Percentiles rank a stretch among this genome's conserved stretches.
Conservation (phyloP, 2,888 invertebrate species). For the Eurytoma adleriae region DNA sequence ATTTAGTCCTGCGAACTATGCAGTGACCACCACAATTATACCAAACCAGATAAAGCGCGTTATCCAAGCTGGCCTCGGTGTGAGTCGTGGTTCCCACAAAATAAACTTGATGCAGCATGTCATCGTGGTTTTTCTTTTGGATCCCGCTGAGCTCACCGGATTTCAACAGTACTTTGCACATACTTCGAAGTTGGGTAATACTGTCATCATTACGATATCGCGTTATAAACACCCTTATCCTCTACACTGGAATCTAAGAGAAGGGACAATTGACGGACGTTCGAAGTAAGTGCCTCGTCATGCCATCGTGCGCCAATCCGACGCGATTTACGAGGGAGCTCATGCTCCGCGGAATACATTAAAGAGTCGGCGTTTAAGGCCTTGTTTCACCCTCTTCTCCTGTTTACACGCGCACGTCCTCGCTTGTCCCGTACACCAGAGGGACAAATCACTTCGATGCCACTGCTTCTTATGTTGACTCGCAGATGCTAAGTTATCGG, state of each 20-base stretch:
- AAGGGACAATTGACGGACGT: slow-evolving; percentile 66
- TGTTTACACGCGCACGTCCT: too few relatives aligned
- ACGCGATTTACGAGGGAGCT: slow-evolving; percentile 56
- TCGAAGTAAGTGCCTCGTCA: slow-evolving; percentile 65
- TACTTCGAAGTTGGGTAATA: neutral
- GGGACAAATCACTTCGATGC: too few relatives aligned
- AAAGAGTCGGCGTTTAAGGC: neutral
- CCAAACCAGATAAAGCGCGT: too few relatives aligned
- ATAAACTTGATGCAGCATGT: slow-evolving; percentile 71
- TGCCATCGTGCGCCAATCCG: slow-evolving; percentile 45
- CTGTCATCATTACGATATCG: slow-evolving; percentile 71
- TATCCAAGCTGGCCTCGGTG: too few relatives aligned
- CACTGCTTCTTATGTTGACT: too few relatives aligned
- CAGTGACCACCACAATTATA: too few relatives aligned
- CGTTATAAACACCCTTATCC: slow-evolving; percentile 68
- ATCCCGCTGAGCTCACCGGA: neutral
- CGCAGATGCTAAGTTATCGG: too few relatives aligned
- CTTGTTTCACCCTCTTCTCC: too few relatives aligned
- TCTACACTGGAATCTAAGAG: slow-evolving; percentile 62
- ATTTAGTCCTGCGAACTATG: too few relatives aligned
- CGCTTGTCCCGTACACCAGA: too few relatives aligned
- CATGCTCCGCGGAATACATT: slow-evolving; percentile 43
- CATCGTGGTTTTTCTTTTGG: too few relatives aligned
- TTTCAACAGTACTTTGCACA: too few relatives aligned
- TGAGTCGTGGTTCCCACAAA: slow-evolving; percentile 59